Percentiles rank a stretch among this genome's conserved stretches.
Evolutionary conservation across 2,888 invertebrate species (phyloP).

Genomic region (Oeneis ivallda): DNA sequence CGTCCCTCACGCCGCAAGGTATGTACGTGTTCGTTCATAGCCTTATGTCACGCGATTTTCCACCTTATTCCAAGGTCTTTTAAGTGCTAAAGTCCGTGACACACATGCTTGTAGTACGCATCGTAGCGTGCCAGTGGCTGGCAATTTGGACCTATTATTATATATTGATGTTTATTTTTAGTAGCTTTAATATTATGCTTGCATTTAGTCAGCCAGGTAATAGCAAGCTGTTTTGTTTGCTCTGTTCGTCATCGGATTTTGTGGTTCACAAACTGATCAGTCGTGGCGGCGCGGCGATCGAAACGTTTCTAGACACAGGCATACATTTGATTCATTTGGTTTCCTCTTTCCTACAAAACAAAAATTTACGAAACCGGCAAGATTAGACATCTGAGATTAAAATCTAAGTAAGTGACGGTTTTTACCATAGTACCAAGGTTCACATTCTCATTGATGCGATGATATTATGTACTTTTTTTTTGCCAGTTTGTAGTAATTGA

Average conservation of each 20-base stretch:
- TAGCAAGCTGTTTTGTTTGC: background rate
- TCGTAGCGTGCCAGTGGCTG: slow-evolving; percentile 2
- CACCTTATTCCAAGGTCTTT: slow-evolving; percentile 32
- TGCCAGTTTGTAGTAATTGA: too few species aligned
- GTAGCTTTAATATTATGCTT: background rate
- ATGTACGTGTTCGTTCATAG: slow-evolving; percentile 45
- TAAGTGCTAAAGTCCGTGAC: slow-evolving; percentile 14
- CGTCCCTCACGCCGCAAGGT: slow-evolving; percentile 65
- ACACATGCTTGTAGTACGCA: slow-evolving; percentile 7
- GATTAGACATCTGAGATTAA: background rate
- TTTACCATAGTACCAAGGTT: too few species aligned
- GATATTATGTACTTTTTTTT: too few species aligned
- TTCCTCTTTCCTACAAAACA: too few species aligned
- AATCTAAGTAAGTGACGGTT: too few species aligned
- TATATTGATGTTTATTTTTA: background rate
- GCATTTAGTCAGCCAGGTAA: background rate
- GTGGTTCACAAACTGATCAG: background rate
- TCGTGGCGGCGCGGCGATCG: background rate
- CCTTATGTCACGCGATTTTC: slow-evolving; percentile 33
- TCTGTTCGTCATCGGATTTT: background rate
- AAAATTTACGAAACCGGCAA: background rate
- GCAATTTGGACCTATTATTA: background rate
- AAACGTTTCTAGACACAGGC: background rate
- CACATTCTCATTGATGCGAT: too few species aligned
- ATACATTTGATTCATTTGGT: background rate